These are phyloP conservation scores for Drosophila arawakana DNA, from an alignment of 1,140 invertebrate genomes.

Conservation along the genomic window DNA sequence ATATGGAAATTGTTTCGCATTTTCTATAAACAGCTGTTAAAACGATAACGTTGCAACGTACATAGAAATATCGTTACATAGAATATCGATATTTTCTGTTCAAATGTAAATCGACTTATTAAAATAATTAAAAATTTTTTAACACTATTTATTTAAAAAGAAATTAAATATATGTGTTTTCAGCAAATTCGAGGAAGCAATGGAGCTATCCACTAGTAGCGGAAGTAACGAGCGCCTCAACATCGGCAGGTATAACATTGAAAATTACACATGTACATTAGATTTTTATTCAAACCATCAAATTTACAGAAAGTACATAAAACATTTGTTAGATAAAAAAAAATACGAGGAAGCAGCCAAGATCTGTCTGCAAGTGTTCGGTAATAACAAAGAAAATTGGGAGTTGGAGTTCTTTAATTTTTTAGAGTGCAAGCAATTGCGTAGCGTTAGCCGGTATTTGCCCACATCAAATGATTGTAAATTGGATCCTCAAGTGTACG, in stretches of 20 bases:
- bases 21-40: constrained; percentile 24
- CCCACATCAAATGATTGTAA: constrained; percentile 88
- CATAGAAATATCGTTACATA: not conserved
- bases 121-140: constrained; percentile 5
- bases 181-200: constrained; percentile 90
- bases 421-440: constrained; percentile 91
- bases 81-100: not conserved
- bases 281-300: not conserved
- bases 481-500: constrained; percentile 95
- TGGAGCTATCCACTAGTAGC: constrained; percentile 86
- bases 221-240: constrained; percentile 82
- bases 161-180: constrained; percentile 57
- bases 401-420: constrained; percentile 97
- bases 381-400: constrained; percentile 95
- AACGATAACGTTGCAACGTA: constrained; percentile 9
- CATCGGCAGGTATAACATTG: constrained; percentile 57
- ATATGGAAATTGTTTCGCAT: constrained; percentile 1
- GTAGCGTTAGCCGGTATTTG: constrained; percentile 94
- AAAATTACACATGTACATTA: not conserved
- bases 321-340: constrained; percentile 90
- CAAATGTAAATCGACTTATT: constrained; percentile 2
- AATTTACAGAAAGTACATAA: constrained; percentile 89
- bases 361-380: constrained; percentile 92
- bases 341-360: constrained; percentile 94
- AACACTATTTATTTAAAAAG: constrained; percentile 5